Percentiles rank a stretch among this genome's conserved stretches.
These are phyloP conservation scores for Spodoptera exigua DNA, from an alignment of 2,888 invertebrate genomes.

Conservation along the genomic window DNA sequence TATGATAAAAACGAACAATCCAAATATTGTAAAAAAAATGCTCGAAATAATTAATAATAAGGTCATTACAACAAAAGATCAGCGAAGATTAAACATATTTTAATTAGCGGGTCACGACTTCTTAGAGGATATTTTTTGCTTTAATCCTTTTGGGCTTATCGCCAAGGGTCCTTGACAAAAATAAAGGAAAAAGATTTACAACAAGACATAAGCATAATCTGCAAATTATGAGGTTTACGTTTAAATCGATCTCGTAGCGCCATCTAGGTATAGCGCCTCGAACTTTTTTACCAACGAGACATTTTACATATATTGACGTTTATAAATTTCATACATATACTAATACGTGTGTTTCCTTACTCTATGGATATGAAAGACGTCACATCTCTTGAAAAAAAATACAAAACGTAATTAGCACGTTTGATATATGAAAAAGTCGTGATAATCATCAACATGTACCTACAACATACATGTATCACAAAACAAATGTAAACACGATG, in stretches of 20 bases:
- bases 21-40: neutral
- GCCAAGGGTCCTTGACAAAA: slow-evolving; percentile 9
- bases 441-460: no score
- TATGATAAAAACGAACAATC: no score
- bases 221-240: slow-evolving; percentile 35
- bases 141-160: neutral
- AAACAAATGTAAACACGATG: no score
- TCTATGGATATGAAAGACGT: no score
- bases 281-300: neutral
- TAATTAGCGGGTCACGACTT: slow-evolving; percentile 26
- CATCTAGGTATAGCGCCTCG: slow-evolving; percentile 18
- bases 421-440: no score
- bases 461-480: no score
- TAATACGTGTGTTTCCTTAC: no score
- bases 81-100: neutral
- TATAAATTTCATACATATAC: no score
- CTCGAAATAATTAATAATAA: slow-evolving; percentile 5
- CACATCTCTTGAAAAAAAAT: no score
- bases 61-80: slow-evolving; percentile 16
- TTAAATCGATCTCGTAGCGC: slow-evolving; percentile 16
- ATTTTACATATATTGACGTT: no score
- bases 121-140: slow-evolving; percentile 23
- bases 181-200: slow-evolving; percentile 4
- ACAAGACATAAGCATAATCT: slow-evolving; percentile 12
- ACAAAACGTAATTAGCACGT: no score